Base-by-base conservation (phyloP, 2,797 vertebrate species). In the Leptatherina wallacei region DNA sequence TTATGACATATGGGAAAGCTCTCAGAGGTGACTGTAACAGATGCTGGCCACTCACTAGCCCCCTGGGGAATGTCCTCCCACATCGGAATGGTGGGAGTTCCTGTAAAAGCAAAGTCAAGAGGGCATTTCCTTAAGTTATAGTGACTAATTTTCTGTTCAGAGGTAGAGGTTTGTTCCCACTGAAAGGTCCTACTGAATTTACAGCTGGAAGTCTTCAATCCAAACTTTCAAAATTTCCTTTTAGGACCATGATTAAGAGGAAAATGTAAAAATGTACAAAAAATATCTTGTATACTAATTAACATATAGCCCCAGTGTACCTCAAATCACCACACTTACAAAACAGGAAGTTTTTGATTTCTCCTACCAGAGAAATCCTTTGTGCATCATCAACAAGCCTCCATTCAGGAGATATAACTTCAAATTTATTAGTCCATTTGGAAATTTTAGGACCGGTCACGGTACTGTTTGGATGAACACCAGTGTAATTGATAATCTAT, bases 1-100 rank as follows among this genome's bases (percentile, higher is more conserved):
- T 78, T 54, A 67, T 33, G 86, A 80, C 91, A 93, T 91, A 83
- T 92, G 89, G 90, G 87, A 91, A 92, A 88, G 80, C 87, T 85
- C 80, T 91, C 81, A 85, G 42, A 71, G 80, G 91, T 85, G 65
- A 84, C 78, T 85, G 70, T 13, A 86, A 65, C 91, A 91, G 87
- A 93, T 84, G 87, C 80, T 80, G 73, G 64, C 65, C 71, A 77
- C 80, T 86, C 78, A 69, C 71, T 79, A 69, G 69, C 74, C 82
- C 82, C 74, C 80, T 77, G 71, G 88, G 88, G 83, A 89, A 81
- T 77, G 75, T 87, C 80, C 74, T 69, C 88, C 86, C 65, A 74
- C 85, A 80, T 69, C 79, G 13, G 4, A 59, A 60, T 75, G 76
- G 81, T 86, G 69, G 77, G 75, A 84, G 88, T 58, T 14, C 42